Evolutionary conservation across 2,888 invertebrate species (phyloP).

Genomic region (Tinea pellionella): DNA sequence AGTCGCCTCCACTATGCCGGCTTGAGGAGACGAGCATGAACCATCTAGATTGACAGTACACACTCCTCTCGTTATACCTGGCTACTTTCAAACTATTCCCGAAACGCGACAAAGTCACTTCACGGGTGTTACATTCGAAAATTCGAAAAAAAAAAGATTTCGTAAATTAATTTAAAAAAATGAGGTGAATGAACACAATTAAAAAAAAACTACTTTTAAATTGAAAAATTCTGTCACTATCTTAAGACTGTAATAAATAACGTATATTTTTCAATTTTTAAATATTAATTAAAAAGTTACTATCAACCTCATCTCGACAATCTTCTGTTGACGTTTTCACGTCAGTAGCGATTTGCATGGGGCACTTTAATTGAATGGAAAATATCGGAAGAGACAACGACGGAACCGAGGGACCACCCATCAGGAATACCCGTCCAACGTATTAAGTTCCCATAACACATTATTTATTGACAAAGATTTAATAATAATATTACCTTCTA

Average conservation of each 20-base stretch:
- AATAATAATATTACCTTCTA: not conserved
- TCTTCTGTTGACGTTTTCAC: constrained; percentile 12
- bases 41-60: too few species aligned
- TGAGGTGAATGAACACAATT: too few species aligned
- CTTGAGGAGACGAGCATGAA: too few species aligned
- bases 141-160: not conserved
- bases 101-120: too few species aligned
- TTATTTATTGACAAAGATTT: not conserved
- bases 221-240: not conserved
- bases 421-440: not conserved
- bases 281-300: constrained; percentile 12
- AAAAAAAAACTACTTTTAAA: not conserved
- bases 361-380: constrained; percentile 12
- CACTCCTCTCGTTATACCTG: too few species aligned
- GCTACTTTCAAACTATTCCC: too few species aligned
- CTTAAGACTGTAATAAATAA: not conserved
- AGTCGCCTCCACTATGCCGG: too few species aligned
- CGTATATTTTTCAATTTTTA: constrained; percentile 1
- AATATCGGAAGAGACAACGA: constrained; percentile 4
- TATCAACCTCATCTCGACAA: constrained; percentile 1
- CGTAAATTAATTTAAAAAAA: too few species aligned
- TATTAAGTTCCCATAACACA: not conserved
- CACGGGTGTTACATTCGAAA: not conserved
- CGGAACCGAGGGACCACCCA: constrained; percentile 10
- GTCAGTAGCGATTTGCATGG: constrained; percentile 12